Evolutionary conservation across 2,888 invertebrate genomes (phyloP), one percentile per base, ranked within the genome.

Genomic region (Lochmaea crataegi): DNA sequence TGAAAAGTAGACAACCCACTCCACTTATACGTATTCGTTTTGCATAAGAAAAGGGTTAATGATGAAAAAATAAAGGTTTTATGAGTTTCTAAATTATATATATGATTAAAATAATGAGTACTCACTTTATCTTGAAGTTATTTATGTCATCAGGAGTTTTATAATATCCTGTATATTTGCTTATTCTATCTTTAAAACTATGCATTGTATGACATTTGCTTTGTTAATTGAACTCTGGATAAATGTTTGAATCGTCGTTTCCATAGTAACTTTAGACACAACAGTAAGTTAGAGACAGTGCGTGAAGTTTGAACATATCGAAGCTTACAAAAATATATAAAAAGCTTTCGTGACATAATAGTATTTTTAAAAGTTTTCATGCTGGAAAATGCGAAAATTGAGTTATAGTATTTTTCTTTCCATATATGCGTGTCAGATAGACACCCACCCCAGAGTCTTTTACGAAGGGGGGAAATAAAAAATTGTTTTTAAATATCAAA

Each of bases 101-200:
- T 14, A 10, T 11, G 10, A 12, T 9, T 26, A 26, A 42, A 61
- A 16, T 38, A 41, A 7, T 9, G 16, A 16, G 6, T 2, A 51
- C 85, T 85, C 85, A 91, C 91, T 86, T 89, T 66, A 91, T 86
- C 84, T 85, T 88, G 60, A 91, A 84, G 80, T 89, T 85, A 64
- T 87, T 84, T 32, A 91, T 85, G 41, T 88, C 83, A 79, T 88
- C 87, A 56, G 88, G 88, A 68, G 90, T 85, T 86, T 89, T 88
- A 81, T 90, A 89, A 64, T 89, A 83, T 60, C 88, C 89, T 4
- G 83, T 79, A 26, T 88, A 86, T 77, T 83, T 84, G 26, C 66
- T 74, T 73, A 75, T 58, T 68, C 68, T 73, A 6, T 73, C 70
- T 26, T 38, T 70, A 14, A 66, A 48, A 45, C 65, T 42, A 38